Evolutionary conservation across 2,888 invertebrate species (phyloP).

Genomic region (Didymodactylos carnosus): DNA sequence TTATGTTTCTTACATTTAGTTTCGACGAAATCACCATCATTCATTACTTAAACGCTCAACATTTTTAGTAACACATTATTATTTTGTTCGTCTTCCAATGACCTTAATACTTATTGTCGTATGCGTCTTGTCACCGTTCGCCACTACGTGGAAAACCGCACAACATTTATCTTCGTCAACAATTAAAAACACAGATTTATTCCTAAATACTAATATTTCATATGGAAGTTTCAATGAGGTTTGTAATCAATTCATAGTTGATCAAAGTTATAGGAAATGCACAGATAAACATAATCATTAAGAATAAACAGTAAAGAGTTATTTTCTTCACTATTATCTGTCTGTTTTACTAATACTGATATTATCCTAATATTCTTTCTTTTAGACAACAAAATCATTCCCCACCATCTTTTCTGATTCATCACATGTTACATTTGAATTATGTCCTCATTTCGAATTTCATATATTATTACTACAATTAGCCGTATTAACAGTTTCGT

Average conservation of each 20-base stretch:
- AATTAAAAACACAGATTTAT: no score
- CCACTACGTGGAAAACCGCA: background rate
- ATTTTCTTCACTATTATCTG: no score
- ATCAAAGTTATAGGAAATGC: no score
- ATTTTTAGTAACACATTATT: background rate
- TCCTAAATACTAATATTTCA: no score
- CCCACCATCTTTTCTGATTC: background rate
- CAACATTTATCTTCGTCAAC: no score
- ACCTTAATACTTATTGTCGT: background rate
- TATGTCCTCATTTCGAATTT: conserved; percentile 2
- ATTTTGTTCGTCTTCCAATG: background rate
- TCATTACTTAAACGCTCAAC: background rate
- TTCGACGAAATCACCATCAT: background rate
- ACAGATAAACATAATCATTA: no score
- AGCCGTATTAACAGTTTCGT: background rate
- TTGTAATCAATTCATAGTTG: no score
- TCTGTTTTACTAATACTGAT: no score
- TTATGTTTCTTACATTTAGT: background rate
- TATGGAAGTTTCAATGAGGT: no score
- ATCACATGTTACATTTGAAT: background rate
- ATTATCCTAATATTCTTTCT: no score
- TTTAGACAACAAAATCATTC: no score
- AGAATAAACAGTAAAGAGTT: no score
- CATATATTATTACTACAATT: conserved; percentile 6
- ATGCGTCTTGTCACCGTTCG: background rate